phyloP scores from a whole-genome alignment of 2,888 invertebrate species.

The Neocrepidodera transversa region DNA sequence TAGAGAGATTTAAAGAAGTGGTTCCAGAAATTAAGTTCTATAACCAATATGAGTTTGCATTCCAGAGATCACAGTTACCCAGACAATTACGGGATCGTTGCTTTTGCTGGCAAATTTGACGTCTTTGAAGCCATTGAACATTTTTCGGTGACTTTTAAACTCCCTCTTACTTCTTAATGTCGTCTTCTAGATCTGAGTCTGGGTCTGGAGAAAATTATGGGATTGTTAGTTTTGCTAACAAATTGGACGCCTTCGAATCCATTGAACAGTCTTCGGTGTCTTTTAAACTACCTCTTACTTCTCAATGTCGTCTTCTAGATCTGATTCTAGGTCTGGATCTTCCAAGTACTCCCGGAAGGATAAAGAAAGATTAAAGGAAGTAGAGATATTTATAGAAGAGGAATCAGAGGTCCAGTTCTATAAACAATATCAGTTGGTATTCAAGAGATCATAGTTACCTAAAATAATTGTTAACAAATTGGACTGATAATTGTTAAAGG shows the following conservation, averaged over 20 bases:
- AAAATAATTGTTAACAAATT: too few relatives aligned
- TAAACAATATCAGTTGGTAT: too few relatives aligned
- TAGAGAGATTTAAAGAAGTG: conserved; percentile 74
- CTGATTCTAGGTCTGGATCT: conserved; percentile 47
- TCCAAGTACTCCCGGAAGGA: conserved; percentile 36
- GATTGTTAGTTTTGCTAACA: conserved; percentile 84
- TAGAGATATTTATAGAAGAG: conserved; percentile 74
- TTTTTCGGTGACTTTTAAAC: conserved; percentile 28
- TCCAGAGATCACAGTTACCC: conserved; percentile 80
- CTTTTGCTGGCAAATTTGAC: conserved; percentile 79
- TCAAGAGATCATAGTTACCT: too few relatives aligned
- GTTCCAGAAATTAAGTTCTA: conserved; percentile 80
- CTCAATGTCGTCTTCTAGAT: conserved; percentile 46
- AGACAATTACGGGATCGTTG: conserved; percentile 91
- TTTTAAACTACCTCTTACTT: conserved; percentile 38
- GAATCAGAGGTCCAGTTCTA: conserved; percentile 81
- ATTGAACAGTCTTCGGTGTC: conserved; percentile 54
- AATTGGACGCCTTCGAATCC: conserved; percentile 82
- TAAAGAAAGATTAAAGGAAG: conserved; percentile 58
- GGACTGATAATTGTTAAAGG: too few relatives aligned
- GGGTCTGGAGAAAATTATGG: conserved; percentile 78
- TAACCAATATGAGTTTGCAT: conserved; percentile 82
- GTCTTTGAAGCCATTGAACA: conserved; percentile 85
- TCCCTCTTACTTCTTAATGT: conserved; percentile 43
- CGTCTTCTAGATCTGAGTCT: conserved; percentile 46